These are phyloP conservation scores for Autographa gamma DNA, from an alignment of 2,888 invertebrate genomes.

Conservation along the genomic window DNA sequence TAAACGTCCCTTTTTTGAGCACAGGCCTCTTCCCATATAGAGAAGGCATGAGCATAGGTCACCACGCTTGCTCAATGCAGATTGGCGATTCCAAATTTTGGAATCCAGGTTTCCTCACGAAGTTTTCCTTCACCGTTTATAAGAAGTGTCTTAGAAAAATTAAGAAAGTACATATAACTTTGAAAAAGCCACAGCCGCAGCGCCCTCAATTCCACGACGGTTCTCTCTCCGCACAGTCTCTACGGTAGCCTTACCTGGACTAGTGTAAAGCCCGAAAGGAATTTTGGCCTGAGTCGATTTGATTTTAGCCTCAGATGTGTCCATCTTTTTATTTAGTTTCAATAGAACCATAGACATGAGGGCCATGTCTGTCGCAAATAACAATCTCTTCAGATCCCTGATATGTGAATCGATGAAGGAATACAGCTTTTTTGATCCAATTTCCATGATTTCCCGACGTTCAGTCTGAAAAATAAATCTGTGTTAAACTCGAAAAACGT, in stretches of 20 bases:
- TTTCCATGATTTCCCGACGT: conserved; percentile 75
- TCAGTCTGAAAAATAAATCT: conserved; percentile 69
- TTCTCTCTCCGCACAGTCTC: too few relatives aligned
- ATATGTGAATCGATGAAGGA: conserved; percentile 79
- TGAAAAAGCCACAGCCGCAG: too few relatives aligned
- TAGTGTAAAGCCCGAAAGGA: conserved; percentile 83
- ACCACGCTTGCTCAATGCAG: too few relatives aligned
- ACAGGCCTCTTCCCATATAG: too few relatives aligned
- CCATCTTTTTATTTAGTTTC: conserved; percentile 85
- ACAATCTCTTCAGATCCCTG: conserved; percentile 80
- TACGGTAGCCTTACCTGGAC: conserved; percentile 72
- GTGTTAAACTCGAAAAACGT: background rate
- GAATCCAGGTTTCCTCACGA: too few relatives aligned
- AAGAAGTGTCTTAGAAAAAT: too few relatives aligned
- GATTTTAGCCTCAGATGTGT: conserved; percentile 83
- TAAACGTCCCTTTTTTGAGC: too few relatives aligned
- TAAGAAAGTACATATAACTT: too few relatives aligned
- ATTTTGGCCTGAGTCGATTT: conserved; percentile 83
- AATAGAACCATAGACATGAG: conserved; percentile 85
- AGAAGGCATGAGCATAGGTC: too few relatives aligned
- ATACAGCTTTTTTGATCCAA: conserved; percentile 72
- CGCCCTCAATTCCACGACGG: too few relatives aligned
- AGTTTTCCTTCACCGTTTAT: too few relatives aligned
- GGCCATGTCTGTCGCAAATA: conserved; percentile 82
- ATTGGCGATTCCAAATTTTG: too few relatives aligned